These are phyloP conservation scores for Ailuropoda melanoleuca DNA, from an alignment of 2,113 vertebrate species.

Conservation along the genomic window DNA sequence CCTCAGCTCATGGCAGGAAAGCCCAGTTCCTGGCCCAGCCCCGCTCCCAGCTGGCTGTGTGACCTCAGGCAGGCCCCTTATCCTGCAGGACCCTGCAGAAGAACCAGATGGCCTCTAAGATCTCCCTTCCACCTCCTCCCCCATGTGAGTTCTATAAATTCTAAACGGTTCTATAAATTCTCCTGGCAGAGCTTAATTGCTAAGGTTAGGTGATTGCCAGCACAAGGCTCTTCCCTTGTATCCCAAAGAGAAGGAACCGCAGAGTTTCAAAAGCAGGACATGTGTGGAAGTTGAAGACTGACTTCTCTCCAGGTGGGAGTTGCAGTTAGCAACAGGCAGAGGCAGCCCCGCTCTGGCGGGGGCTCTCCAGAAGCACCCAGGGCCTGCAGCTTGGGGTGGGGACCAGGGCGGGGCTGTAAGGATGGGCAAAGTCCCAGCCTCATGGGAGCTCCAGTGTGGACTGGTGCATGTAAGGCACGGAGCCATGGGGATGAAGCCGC, in stretches of 20 bases:
- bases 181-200: constrained; percentile 46
- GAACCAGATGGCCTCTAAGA: neutral
- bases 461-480: too few relatives aligned
- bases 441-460: accelerated
- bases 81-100: neutral
- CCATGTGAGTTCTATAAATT: constrained; percentile 20
- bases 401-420: neutral
- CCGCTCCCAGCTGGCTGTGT: neutral
- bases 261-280: neutral
- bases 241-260: constrained; percentile 1
- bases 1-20: neutral
- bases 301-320: neutral
- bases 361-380: neutral
- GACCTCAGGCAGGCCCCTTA: neutral
- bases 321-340: accelerated
- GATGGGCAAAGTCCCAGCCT: neutral
- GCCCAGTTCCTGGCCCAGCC: neutral
- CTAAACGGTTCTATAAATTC: constrained; percentile 46
- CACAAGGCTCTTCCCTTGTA: constrained; percentile 33
- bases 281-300: neutral
- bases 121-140: neutral
- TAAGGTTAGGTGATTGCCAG: constrained; percentile 45
- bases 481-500: neutral
- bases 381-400: neutral
- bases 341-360: neutral